Evolutionary conservation across 2,113 vertebrate species (phyloP), one percentile per base, ranked within the genome.

Genomic region (Ictidomys tridecemlineatus): DNA sequence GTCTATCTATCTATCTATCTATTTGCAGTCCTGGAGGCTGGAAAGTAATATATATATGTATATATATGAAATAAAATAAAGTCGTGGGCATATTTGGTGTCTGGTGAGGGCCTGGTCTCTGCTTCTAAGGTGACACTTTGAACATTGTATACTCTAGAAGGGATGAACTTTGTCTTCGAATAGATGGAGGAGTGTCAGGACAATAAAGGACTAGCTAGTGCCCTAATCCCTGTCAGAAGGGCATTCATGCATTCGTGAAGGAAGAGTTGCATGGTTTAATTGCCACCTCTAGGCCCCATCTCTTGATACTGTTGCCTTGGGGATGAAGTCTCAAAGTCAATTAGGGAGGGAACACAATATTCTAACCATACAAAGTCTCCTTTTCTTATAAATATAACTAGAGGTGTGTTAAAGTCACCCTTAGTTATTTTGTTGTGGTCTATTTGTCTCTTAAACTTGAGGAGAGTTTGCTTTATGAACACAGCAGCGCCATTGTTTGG

Each of bases 361-460:
- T 58, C 24, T 30, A 67, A 48, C 9, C 8, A 48, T 22, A 85
- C 22, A 1, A 1, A 30, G 32, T 48, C 14, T 65, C 24, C 18
- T 91, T 96, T 80, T 94, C 58, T 22, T 91, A 2, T 77, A 73
- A 82, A 58, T 28, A 37, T 51, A 53, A 70, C 22, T 85, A 65
- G 69, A 42, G 10, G 37, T 10, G n/a, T 45, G 45, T 45, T 45
- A 8, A 45, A 45, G 45, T 45, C 45, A 45, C 45, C 45, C 45
- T 8, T 45, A 45, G 5, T 45, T 9, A 45, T 45, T 45, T 8
- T 45, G 45, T 45, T 45, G 45, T 45, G 8, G 45, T 45, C 45
- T 45, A 9, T 45, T 45, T 45, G 45, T 45, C 45, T 45, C 45
- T 45, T 45, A 1, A 45, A 45, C 45, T 45, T 45, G 45, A 45